These are phyloP conservation scores for Pachycephus smyrnensis DNA, from an alignment of 2,888 invertebrate species.

Conservation along the genomic window DNA sequence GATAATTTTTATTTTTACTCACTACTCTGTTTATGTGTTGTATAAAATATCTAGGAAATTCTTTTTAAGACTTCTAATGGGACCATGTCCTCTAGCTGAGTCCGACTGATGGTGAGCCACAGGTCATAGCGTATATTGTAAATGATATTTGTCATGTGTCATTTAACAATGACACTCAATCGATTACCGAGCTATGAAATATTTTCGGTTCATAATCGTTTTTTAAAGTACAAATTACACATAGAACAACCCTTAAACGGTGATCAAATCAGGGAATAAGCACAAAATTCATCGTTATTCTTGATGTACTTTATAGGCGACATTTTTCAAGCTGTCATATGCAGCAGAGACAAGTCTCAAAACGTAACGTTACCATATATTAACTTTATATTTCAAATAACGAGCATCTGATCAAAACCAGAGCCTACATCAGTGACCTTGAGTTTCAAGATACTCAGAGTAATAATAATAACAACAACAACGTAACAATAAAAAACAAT, in stretches of 20 bases:
- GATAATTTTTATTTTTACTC: slow-evolving; percentile 69
- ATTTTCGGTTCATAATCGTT: neutral
- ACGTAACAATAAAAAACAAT: neutral
- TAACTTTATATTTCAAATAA: neutral
- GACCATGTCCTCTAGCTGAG: neutral
- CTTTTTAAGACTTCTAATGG: neutral
- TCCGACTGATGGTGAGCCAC: neutral
- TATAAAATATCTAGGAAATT: neutral
- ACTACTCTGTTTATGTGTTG: neutral
- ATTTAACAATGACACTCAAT: neutral
- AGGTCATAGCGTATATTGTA: neutral
- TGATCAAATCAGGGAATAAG: neutral
- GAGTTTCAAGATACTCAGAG: neutral
- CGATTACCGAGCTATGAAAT: neutral
- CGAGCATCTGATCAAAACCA: neutral
- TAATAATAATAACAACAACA: too few relatives aligned
- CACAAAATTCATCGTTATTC: neutral
- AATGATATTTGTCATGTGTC: neutral
- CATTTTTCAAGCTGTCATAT: neutral
- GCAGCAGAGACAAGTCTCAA: neutral
- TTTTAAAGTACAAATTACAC: neutral
- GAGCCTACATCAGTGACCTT: neutral
- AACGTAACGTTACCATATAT: neutral
- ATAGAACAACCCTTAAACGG: neutral
- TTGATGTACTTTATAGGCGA: neutral